These are phyloP conservation scores for Geopemphigus sp. DNA, from an alignment of 1,140 invertebrate genomes.

Conservation along the genomic window DNA sequence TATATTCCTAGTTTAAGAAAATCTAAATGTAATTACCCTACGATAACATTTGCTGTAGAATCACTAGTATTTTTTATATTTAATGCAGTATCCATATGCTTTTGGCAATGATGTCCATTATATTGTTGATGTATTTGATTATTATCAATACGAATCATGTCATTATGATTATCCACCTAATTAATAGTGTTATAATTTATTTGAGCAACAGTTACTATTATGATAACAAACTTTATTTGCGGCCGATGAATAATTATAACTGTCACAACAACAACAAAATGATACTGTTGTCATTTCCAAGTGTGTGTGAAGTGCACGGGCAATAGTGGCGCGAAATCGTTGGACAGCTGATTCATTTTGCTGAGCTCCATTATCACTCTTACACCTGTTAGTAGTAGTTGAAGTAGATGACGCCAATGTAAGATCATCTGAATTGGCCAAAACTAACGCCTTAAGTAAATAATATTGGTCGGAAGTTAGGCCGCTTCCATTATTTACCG, in stretches of 20 bases:
- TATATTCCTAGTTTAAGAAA: background rate
- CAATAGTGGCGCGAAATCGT: slow-evolving; percentile 81
- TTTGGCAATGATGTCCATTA: background rate
- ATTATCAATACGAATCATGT: background rate
- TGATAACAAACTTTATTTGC: background rate
- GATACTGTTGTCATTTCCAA: background rate
- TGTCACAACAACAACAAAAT: background rate
- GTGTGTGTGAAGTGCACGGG: slow-evolving; percentile 19
- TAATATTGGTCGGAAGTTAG: slow-evolving; percentile 67
- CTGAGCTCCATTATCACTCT: background rate
- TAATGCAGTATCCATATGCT: background rate
- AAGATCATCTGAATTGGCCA: slow-evolving; percentile 87
- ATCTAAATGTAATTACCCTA: background rate
- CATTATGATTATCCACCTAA: background rate
- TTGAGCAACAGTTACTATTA: too few relatives aligned
- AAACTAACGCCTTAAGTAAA: slow-evolving; percentile 84
- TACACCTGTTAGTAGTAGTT: background rate
- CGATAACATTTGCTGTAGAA: background rate
- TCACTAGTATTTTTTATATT: background rate
- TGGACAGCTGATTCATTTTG: slow-evolving; percentile 64
- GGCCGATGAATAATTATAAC: too few relatives aligned
- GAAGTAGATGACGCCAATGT: background rate
- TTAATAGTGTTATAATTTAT: background rate
- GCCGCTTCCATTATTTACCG: slow-evolving; percentile 1
- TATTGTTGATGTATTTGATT: background rate